A percentile compares a stretch with the other conserved stretches of the same genome.
Evolutionary conservation across 2,888 invertebrate genomes (phyloP).

Genomic region (Hirtodrosophila confusa): DNA sequence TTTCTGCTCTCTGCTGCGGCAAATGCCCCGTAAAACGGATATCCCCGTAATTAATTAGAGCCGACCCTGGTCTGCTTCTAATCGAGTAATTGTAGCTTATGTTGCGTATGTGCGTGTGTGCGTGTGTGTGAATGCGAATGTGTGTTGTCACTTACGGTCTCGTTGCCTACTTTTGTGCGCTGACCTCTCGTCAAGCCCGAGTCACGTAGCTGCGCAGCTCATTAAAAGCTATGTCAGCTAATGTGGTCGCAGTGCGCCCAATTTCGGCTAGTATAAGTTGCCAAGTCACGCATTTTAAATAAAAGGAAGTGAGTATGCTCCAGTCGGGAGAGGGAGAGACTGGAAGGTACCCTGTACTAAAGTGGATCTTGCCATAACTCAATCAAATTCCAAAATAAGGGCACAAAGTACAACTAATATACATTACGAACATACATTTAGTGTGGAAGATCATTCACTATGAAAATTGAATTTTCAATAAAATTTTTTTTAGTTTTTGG

Average conservation of each 20-base stretch:
- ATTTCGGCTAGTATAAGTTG: conserved; percentile 34
- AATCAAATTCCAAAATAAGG: too few species aligned
- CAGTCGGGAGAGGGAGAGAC: too few species aligned
- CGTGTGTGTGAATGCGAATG: background rate
- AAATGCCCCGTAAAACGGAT: conserved; percentile 18
- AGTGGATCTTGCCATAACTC: too few species aligned
- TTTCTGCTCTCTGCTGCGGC: background rate
- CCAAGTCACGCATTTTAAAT: conserved; percentile 42
- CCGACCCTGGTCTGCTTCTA: conserved; percentile 17
- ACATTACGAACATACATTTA: too few species aligned
- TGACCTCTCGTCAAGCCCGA: conserved; percentile 4
- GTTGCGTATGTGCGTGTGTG: conserved; percentile 6
- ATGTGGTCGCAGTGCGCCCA: conserved; percentile 43
- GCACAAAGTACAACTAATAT: too few species aligned
- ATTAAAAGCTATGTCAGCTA: conserved; percentile 47
- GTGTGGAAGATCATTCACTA: too few species aligned
- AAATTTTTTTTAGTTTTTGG: too few species aligned
- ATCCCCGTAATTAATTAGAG: conserved; percentile 47
- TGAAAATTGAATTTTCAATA: too few species aligned
- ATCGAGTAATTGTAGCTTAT: conserved; percentile 44
- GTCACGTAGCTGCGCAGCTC: conserved; percentile 43
- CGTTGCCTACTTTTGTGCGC: conserved; percentile 40
- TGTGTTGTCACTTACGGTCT: conserved; percentile 35
- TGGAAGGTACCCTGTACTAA: too few species aligned
- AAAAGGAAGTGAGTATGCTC: background rate